Base-by-base conservation (phyloP, 2,888 invertebrate genomes). In the Rotaria socialis region DNA sequence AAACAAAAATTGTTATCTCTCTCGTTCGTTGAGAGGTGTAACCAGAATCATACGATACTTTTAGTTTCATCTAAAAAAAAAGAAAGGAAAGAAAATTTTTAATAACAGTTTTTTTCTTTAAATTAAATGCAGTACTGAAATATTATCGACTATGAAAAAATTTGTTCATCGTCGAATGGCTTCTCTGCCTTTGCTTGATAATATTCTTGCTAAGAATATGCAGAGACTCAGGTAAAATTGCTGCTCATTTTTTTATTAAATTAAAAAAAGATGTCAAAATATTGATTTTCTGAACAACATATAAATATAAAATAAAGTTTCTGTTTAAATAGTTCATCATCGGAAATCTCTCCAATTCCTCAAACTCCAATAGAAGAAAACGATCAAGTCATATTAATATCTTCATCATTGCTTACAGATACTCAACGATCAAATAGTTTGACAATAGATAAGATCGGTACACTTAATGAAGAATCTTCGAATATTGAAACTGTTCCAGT, bases 121-220 rank as follows among this genome's bases (percentile, higher is more conserved):
- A 35, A 16, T 67, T 11, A 8, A 14, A 67, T 19, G 35, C 35
- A 16, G 14, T 41, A 67, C 19, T 35, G 67, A 67, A 16, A 67
- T 67, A 67, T 19, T 27, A 19, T 67, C 35, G 16, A 35, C 14
- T 67, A 67, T 27, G 67, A 67, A 67, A 67, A 35, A 27, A 67
- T 11, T 14, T 67, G 67, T 67, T 67, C 67, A 67, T 35, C 67
- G 67, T 67, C 67, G 67, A 67, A 67, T 67, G 67, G 19, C 16
- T 19, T 67, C 67, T 35, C 35, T 67, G 35, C 35, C 67, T 67
- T 16, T 6, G 19, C 0, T 67, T 19, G 35, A 67, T 35, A 16
- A 16, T 35, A 35, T 67, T 19, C 16, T 67, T 35, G 35, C 67
- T 67, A 67, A 67, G 67, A 67, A 35, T 35, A 67, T 5, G 35